Conservation (phyloP, 2,888 invertebrate species). For the Tachina grossa region DNA sequence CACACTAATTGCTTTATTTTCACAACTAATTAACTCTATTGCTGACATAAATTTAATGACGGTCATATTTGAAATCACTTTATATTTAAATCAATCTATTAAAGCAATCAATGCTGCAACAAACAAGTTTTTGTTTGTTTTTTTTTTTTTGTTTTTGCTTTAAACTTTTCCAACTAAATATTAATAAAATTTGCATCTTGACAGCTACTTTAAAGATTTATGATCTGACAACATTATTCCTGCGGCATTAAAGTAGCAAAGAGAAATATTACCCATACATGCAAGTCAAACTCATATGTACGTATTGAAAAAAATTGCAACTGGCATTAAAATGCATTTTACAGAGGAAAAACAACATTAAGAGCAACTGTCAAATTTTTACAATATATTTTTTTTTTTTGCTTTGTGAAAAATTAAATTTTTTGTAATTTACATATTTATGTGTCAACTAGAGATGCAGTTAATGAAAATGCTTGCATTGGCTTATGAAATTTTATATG, state of each 20-base stretch:
- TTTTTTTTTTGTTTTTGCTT: conserved; percentile 22
- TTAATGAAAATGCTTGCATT: conserved; percentile 31
- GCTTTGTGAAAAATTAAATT: conserved; percentile 38
- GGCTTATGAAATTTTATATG: conserved; percentile 9
- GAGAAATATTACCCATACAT: conserved; percentile 24
- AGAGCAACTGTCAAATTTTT: conserved; percentile 50
- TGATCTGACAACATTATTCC: conserved; percentile 61
- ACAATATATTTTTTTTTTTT: conserved; percentile 25
- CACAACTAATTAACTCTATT: conserved; percentile 22
- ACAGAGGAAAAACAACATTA: conserved; percentile 41
- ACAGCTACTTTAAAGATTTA: conserved; percentile 64
- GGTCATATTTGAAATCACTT: conserved; percentile 49
- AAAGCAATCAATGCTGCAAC: conserved; percentile 30
- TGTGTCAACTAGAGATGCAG: conserved; percentile 44
- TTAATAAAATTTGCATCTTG: conserved; percentile 55
- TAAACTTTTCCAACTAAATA: conserved; percentile 34
- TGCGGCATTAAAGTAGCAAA: conserved; percentile 55
- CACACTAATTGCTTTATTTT: conserved; percentile 13
- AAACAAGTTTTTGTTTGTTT: neutral
- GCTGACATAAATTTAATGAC: conserved; percentile 34
- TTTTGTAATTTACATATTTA: conserved; percentile 36
- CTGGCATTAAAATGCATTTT: conserved; percentile 38
- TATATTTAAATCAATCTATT: conserved; percentile 53
- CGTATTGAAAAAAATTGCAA: conserved; percentile 12
- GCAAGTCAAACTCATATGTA: conserved; percentile 23